Conservation (phyloP, 2,113 vertebrate genomes). For the Xenopus borealis region DNA sequence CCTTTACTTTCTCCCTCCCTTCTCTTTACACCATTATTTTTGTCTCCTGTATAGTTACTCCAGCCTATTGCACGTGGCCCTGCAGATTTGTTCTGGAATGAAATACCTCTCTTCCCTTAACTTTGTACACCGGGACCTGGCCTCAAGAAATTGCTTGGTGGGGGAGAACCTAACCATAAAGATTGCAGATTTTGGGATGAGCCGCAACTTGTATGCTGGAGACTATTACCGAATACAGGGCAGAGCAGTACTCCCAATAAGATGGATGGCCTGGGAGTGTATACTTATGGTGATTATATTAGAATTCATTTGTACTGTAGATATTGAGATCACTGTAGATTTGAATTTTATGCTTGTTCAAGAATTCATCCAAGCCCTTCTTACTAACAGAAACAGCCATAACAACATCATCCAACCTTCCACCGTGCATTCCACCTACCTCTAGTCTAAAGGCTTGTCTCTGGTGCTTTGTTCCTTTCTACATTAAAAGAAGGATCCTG, state of each 20-base stretch:
- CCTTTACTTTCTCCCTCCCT: too few relatives aligned
- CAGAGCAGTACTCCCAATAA: conserved; percentile 86
- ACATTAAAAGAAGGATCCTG: too few relatives aligned
- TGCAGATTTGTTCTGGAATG: conserved; percentile 90
- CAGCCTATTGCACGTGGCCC: conserved; percentile 80
- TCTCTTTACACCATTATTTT: too few relatives aligned
- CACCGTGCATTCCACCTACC: too few relatives aligned
- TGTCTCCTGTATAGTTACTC: conserved; percentile 68
- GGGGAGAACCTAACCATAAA: conserved; percentile 86
- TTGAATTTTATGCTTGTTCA: too few relatives aligned
- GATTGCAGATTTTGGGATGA: conserved; percentile 93
- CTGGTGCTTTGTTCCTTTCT: too few relatives aligned
- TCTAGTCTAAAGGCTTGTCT: too few relatives aligned
- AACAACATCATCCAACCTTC: too few relatives aligned
- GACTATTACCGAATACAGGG: conserved; percentile 92
- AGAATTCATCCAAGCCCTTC: too few relatives aligned
- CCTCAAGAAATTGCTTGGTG: conserved; percentile 87
- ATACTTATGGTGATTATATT: conserved; percentile 81
- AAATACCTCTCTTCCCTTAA: conserved; percentile 86
- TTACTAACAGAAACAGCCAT: too few relatives aligned
- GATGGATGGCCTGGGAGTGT: conserved; percentile 96
- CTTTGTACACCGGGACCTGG: conserved; percentile 87
- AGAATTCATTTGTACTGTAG: too few relatives aligned
- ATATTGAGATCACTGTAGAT: too few relatives aligned
- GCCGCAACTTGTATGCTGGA: conserved; percentile 83